phyloP scores from a whole-genome alignment of 2,888 invertebrate genomes.

The Exocentrus adspersus region DNA sequence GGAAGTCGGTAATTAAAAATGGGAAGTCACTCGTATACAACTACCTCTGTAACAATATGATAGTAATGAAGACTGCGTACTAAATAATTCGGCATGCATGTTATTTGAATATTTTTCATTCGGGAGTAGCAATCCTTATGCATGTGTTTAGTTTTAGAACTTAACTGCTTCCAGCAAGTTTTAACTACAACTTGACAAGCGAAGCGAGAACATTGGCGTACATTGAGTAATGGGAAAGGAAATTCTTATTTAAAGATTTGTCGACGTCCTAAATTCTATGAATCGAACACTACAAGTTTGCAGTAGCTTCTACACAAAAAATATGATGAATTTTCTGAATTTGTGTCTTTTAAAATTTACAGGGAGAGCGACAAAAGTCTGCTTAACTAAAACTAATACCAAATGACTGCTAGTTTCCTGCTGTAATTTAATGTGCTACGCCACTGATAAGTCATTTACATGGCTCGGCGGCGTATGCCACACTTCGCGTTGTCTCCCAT shows the following conservation, averaged over 20 bases:
- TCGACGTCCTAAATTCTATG: too few relatives aligned
- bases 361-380: too few relatives aligned
- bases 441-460: background rate
- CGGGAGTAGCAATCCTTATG: background rate
- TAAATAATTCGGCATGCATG: background rate
- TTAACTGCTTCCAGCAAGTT: background rate
- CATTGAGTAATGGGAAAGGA: too few relatives aligned
- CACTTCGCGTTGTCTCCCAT: background rate
- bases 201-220: background rate
- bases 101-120: slow-evolving; percentile 9
- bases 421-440: background rate
- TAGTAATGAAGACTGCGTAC: background rate
- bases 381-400: too few relatives aligned
- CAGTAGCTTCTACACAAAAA: too few relatives aligned
- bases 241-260: too few relatives aligned
- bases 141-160: background rate
- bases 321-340: too few relatives aligned
- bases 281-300: too few relatives aligned
- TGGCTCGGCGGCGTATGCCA: background rate
- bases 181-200: background rate
- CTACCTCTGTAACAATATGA: slow-evolving; percentile 2
- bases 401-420: too few relatives aligned
- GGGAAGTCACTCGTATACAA: background rate
- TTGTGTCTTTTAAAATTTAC: too few relatives aligned
- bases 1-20: slow-evolving; percentile 1